phyloP scores from a whole-genome alignment of 1,140 invertebrate species.

The Adelges cooleyi region DNA sequence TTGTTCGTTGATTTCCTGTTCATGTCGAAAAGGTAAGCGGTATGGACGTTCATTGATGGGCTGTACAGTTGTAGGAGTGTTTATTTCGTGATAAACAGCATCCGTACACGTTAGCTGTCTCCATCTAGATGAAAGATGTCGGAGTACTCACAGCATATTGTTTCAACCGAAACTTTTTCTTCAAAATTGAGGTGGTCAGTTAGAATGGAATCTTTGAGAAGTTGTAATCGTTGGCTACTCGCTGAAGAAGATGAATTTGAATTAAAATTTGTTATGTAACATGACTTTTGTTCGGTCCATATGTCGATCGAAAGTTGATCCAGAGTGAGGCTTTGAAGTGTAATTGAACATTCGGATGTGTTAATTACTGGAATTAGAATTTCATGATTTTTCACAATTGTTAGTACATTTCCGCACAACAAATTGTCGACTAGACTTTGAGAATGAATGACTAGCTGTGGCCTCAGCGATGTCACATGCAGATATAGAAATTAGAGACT shows the following conservation, averaged over 20 bases:
- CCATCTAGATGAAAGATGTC: slow-evolving; percentile 14
- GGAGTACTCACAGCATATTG: background rate
- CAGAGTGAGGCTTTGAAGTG: background rate
- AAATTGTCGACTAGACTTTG: background rate
- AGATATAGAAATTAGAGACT: background rate
- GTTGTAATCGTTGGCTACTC: slow-evolving; percentile 18
- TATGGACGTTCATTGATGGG: slow-evolving; percentile 35
- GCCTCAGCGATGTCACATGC: background rate
- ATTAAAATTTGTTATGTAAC: too few species aligned
- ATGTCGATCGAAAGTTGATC: background rate
- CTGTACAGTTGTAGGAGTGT: slow-evolving; percentile 22
- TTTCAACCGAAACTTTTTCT: background rate
- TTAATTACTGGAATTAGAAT: too few species aligned
- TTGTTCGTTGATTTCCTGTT: slow-evolving; percentile 37
- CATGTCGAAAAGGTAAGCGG: slow-evolving; percentile 36
- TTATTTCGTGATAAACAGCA: slow-evolving; percentile 30
- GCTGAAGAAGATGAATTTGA: background rate
- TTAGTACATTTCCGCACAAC: background rate
- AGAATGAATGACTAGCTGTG: background rate
- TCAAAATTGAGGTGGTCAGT: slow-evolving; percentile 7
- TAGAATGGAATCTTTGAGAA: background rate
- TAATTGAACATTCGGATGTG: too few species aligned
- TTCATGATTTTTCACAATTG: too few species aligned
- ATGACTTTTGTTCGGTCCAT: too few species aligned
- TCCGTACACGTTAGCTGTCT: background rate